Base-by-base conservation (phyloP, 2,113 vertebrate species). In the Trichechus manatus region DNA sequence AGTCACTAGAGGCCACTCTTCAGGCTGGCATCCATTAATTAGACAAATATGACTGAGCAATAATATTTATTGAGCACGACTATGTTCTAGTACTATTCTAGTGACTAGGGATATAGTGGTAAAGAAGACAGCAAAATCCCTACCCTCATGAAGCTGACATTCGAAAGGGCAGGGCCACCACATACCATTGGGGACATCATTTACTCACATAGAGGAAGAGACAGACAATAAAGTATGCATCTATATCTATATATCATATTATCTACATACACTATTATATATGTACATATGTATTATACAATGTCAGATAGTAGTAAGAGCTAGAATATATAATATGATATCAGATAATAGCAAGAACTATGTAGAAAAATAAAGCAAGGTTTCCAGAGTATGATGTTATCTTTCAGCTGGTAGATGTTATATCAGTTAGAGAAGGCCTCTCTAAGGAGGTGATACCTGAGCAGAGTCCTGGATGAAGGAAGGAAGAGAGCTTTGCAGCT, bases 321-420 rank as follows among this genome's bases (percentile, higher is more conserved):
- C 14, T 92, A 47, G 19, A 88, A 36, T 88, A 47, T 17, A 59
- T 64, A 61, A 77, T 61, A 75, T 56, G 11, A 33, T 77, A 53
- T 82, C 27, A 83, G n/a, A 3, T 87, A 81, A 64, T 68, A n/a
- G n/a, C 17, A 92, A 59, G 39, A 92, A 61, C 3, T 82, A 61
- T 87, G 22, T 29, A 84, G 36, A 79, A 93, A 61, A 89, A 92
- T 72, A 92, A 93, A 82, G 50, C 22, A 93, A 89, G 19, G 23
- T 78, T 31, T 33, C 89, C 8, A 86, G 39, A 47, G 4, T 85
- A 47, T 59, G 50, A 64, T 70, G 31, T n/a, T n/a, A n/a, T 70
- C 31, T 70, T 70, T 70, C 20, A 13, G 31, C 22, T 27, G 11
- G n/a, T 14, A 84, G 75, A 66, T 84, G 8, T 91, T 97, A 44